Conservation (phyloP, 2,113 vertebrate species). For the Chionodraco myersi region DNA sequence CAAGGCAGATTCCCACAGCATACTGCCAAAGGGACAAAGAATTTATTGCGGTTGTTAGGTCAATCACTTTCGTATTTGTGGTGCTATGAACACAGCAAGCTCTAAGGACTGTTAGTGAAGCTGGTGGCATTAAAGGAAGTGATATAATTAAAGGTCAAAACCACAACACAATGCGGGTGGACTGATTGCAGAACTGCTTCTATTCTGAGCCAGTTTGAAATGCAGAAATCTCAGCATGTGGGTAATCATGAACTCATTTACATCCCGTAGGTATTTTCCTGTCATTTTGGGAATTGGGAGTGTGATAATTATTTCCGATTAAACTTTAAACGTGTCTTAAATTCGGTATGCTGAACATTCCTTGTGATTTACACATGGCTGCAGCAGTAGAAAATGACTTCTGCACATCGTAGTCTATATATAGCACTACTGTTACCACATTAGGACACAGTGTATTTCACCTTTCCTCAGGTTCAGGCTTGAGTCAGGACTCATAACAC, state of each 20-base stretch:
- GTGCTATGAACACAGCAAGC: background rate
- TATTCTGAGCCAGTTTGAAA: background rate
- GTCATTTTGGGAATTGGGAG: slow-evolving; percentile 25
- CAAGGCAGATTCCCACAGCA: background rate
- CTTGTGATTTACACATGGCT: slow-evolving; percentile 25
- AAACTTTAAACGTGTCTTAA: slow-evolving; percentile 21
- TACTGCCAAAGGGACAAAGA: background rate
- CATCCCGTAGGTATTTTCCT: slow-evolving; percentile 31
- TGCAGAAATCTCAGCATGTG: slow-evolving; percentile 44
- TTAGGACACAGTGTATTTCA: slow-evolving; percentile 51
- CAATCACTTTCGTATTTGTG: background rate
- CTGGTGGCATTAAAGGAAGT: slow-evolving; percentile 6
- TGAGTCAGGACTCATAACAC: slow-evolving; percentile 58
- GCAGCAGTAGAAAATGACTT: background rate
- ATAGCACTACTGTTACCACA: slow-evolving; percentile 30
- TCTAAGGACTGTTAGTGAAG: background rate
- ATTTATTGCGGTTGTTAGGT: background rate
- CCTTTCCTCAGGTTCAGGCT: slow-evolving; percentile 66
- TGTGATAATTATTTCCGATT: slow-evolving; percentile 36
- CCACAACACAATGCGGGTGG: slow-evolving; percentile 2
- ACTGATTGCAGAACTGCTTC: slow-evolving; percentile 9
- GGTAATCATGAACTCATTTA: slow-evolving; percentile 50
- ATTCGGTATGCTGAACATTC: background rate
- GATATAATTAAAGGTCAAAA: slow-evolving; percentile 13
- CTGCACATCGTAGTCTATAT: slow-evolving; percentile 41